phyloP scores from a whole-genome alignment of 1,140 invertebrate species.

The Scylla paramamosain region DNA sequence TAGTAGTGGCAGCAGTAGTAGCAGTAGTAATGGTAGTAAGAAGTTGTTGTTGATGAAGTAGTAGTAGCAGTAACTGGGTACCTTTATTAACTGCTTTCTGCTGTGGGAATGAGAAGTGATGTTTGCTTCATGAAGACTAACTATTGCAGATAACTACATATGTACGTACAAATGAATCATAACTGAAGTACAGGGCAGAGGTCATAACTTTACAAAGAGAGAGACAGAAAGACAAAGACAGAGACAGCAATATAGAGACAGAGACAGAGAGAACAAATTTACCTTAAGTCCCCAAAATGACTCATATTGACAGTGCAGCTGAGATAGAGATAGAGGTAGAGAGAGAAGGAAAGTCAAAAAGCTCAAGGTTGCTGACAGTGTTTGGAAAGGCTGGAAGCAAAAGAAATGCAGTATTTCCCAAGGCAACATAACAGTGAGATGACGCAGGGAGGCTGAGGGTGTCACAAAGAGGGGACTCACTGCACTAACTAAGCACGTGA shows the following conservation, averaged over 20 bases:
- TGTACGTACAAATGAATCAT: neutral
- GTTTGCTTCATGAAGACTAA: neutral
- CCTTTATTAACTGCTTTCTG: neutral
- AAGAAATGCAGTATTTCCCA: no score
- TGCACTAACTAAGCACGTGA: no score
- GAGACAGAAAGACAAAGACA: neutral
- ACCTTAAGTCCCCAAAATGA: no score
- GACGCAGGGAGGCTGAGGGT: no score
- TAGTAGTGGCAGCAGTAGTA: neutral
- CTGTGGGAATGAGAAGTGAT: neutral
- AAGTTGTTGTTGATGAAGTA: neutral
- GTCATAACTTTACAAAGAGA: neutral
- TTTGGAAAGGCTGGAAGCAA: no score
- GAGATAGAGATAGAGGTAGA: no score
- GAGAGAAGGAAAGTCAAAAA: no score
- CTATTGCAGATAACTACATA: neutral
- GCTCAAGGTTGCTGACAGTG: no score
- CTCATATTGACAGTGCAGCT: no score
- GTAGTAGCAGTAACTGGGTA: slow-evolving; percentile 1
- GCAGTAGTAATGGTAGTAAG: neutral
- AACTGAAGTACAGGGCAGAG: neutral
- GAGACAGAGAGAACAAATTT: neutral
- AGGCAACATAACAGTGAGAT: no score
- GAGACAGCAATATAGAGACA: neutral
- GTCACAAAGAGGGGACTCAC: no score